These are phyloP conservation scores for Eristalis arbustorum DNA, from an alignment of 2,888 invertebrate genomes.

Conservation along the genomic window DNA sequence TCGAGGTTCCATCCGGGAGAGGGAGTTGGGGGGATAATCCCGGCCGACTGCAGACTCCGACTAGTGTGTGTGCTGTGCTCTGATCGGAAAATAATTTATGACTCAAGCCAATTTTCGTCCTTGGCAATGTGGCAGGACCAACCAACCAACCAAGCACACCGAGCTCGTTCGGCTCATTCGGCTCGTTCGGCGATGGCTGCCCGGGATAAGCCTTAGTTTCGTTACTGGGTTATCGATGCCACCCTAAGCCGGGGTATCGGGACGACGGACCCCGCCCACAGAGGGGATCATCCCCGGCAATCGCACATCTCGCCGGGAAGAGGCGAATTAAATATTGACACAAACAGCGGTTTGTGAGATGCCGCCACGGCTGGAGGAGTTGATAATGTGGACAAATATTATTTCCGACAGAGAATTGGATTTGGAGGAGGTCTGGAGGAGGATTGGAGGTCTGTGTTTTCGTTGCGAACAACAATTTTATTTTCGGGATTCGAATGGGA, in stretches of 20 bases:
- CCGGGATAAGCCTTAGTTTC: conserved; percentile 58
- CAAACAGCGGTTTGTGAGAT: conserved; percentile 49
- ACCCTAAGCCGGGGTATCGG: conserved; percentile 58
- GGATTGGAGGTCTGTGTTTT: not conserved
- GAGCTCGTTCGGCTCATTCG: too few relatives aligned
- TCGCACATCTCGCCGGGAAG: conserved; percentile 5
- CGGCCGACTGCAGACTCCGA: not conserved
- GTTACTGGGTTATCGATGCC: conserved; percentile 57
- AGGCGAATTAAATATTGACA: conserved; percentile 65
- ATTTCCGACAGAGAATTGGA: conserved; percentile 34
- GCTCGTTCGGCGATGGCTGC: not conserved
- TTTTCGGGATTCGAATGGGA: conserved; percentile 24
- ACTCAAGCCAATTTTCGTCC: conserved; percentile 55
- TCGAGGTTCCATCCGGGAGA: not conserved
- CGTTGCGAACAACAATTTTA: conserved; percentile 48
- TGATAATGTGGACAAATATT: conserved; percentile 59
- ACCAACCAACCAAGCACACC: too few relatives aligned
- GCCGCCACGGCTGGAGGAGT: not conserved
- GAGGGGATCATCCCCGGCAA: not conserved
- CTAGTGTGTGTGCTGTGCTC: not conserved
- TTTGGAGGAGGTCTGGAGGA: conserved; percentile 9
- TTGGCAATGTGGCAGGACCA: conserved; percentile 30
- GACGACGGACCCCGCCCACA: not conserved
- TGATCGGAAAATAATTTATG: conserved; percentile 70
- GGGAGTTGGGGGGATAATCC: not conserved